Base-by-base conservation (phyloP, 53 echinoderm and acorn worm species). In the Luidia sarsii region DNA sequence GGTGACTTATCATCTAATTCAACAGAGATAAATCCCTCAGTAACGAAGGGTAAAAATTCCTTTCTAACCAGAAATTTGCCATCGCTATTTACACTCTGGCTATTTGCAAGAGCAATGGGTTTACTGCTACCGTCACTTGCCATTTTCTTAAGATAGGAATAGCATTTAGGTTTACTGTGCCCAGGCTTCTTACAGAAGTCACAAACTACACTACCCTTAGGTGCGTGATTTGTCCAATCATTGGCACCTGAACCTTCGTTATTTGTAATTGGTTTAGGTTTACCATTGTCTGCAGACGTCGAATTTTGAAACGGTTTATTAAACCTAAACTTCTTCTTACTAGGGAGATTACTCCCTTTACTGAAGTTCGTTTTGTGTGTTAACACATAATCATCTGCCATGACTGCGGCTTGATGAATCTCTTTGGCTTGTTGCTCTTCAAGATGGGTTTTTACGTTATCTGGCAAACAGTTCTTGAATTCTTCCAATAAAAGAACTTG, bases 341-440 rank as follows among this genome's bases (percentile, higher is more conserved):
- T n/a, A 64, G 64, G 38, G 19, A 64, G 36, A 37, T 64, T 64
- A 19, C 28, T 28, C 28, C 28, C 30, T 7, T 6, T 57, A 8
- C 8, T 57, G 7, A 29, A 29, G 28, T 38, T 39, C n/a, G 49
- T 68, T 65, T 50, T 65, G 18, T 65, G 80, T 22, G 80, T 63
- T 27, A 80, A 63, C 65, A 66, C 81, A 51, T 81, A 81, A 41
- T 81, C 81, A 54, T 81, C 81, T 35, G 81, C 81, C 67, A 81
- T 67, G 15, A 54, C 52, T 13, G 81, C 81, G 36, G 81, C 81
- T 25, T 64, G 66, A 43, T 81, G 51, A 35, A 81, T 7, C 33
- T 50, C 41, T n/a, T 52, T 71, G 10, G 51, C 81, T 21, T 65
- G 54, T 54, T 65, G 64, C 23, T 81, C 81, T 22, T 65, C 66